Evolutionary conservation across 2,888 invertebrate genomes (phyloP).

Genomic region (Zygogramma bicolorata): DNA sequence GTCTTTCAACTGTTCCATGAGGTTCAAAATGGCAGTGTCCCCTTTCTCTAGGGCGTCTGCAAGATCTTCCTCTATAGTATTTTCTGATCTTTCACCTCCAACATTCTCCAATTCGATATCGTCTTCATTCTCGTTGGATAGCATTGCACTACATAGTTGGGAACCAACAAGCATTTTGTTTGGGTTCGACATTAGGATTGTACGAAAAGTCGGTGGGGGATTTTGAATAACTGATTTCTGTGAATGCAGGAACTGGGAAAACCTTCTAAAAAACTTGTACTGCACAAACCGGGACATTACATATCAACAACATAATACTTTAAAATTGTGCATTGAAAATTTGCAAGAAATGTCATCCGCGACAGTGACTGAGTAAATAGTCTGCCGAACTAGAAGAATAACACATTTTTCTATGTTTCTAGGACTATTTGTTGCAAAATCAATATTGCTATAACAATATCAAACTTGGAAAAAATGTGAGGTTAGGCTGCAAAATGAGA

Average conservation of each 20-base stretch:
- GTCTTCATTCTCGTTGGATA: constrained; percentile 7
- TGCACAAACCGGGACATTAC: constrained; percentile 18
- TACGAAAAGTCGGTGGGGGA: neutral
- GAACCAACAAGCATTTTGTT: constrained; percentile 15
- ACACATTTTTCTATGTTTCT: neutral
- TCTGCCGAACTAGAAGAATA: neutral
- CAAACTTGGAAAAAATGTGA: neutral
- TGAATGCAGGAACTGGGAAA: neutral
- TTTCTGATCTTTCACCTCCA: neutral
- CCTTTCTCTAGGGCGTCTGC: constrained; percentile 54
- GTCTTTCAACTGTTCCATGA: constrained; percentile 59
- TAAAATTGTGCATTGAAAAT: neutral
- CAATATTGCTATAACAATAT: neutral
- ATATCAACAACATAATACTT: constrained; percentile 6
- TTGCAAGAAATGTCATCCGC: neutral
- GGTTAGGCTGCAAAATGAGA: neutral
- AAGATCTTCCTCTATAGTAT: constrained; percentile 46
- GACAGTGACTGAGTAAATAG: neutral
- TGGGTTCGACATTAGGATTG: neutral
- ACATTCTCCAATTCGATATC: neutral
- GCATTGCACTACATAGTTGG: constrained; percentile 19
- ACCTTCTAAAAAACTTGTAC: constrained; percentile 12
- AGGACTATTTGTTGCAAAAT: neutral
- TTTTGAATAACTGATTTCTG: neutral
- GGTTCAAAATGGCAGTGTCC: constrained; percentile 56